These are phyloP conservation scores for Gymnoscopelus braueri DNA, from an alignment of 2,797 vertebrate species.

Conservation along the genomic window DNA sequence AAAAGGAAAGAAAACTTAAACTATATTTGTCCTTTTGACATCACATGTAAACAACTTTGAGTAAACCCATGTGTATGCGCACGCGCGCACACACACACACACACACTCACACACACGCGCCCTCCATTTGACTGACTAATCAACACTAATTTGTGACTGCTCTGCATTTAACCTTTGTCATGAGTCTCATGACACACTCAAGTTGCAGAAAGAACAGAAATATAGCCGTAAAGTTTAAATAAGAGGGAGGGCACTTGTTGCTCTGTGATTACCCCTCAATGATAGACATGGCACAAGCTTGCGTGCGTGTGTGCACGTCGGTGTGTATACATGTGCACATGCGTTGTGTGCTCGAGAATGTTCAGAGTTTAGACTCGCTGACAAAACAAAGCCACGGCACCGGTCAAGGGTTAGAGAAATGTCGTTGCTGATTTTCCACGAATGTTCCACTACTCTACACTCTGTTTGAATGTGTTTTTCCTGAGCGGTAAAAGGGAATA, in stretches of 20 bases:
- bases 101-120: constrained; percentile 6
- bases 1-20: too few species aligned
- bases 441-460: constrained; percentile 21
- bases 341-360: constrained; percentile 26
- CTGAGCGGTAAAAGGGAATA: background rate
- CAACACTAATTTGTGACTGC: constrained; percentile 56
- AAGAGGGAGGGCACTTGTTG: constrained; percentile 44
- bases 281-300: constrained; percentile 28
- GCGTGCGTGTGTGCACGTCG: background rate
- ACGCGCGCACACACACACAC: constrained; percentile 11
- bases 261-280: constrained; percentile 26
- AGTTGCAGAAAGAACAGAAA: constrained; percentile 58
- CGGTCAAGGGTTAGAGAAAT: constrained; percentile 31
- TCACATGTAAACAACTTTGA: constrained; percentile 13
- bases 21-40: constrained; percentile 35
- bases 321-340: background rate
- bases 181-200: constrained; percentile 38
- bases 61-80: background rate
- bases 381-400: constrained; percentile 46
- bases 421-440: constrained; percentile 28
- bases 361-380: constrained; percentile 53
- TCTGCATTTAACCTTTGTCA: constrained; percentile 71
- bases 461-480: constrained; percentile 15
- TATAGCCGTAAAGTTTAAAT: constrained; percentile 39
- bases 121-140: constrained; percentile 47